These are phyloP conservation scores for Camelus bactrianus DNA, from an alignment of 2,113 vertebrate genomes.

Conservation along the genomic window DNA sequence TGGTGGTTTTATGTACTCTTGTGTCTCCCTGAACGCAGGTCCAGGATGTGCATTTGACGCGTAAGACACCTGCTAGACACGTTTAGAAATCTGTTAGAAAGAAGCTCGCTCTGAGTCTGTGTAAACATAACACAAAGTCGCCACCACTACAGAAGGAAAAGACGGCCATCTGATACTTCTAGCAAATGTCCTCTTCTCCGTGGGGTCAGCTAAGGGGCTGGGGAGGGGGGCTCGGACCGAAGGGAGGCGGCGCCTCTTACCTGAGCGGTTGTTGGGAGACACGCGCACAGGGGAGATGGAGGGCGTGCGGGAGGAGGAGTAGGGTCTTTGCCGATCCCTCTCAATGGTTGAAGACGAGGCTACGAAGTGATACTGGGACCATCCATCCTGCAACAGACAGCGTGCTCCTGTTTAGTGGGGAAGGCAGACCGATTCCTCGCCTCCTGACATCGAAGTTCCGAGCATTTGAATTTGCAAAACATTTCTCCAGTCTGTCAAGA, in stretches of 20 bases:
- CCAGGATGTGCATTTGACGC: too few species aligned
- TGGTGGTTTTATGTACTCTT: background rate
- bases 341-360: constrained; percentile 99
- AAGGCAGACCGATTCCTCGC: fast-evolving
- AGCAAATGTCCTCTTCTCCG: background rate
- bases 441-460: background rate
- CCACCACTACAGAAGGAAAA: background rate
- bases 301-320: constrained; percentile 97
- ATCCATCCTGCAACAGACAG: constrained; percentile 93
- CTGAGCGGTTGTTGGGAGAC: constrained; percentile 99
- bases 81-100: background rate
- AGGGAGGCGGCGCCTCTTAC: constrained; percentile 82
- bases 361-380: constrained; percentile 99
- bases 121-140: fast-evolving
- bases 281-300: constrained; percentile 98
- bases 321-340: constrained; percentile 97
- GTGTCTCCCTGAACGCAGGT: background rate
- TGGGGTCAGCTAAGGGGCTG: fast-evolving
- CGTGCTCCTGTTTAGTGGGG: fast-evolving
- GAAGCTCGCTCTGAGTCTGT: background rate
- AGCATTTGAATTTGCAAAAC: background rate
- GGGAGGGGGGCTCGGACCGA: too few species aligned
- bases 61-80: background rate
- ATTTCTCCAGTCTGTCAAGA: background rate
- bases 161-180: background rate